A percentile compares a stretch with the other conserved stretches of the same genome.
Evolutionary conservation across 2,113 vertebrate species (phyloP).

Genomic region (Nicator chloris): DNA sequence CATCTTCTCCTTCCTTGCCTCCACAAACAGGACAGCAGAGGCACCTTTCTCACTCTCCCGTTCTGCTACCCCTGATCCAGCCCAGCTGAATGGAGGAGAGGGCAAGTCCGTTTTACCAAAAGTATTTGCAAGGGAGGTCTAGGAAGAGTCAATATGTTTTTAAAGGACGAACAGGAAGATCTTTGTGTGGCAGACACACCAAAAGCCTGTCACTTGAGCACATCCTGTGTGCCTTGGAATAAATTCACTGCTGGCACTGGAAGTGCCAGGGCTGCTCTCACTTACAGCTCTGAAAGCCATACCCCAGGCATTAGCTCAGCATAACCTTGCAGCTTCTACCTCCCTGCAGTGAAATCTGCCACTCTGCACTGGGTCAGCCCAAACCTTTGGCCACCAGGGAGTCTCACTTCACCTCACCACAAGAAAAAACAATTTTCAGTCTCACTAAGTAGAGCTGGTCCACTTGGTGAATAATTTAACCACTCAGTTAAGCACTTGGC

Average conservation of each 20-base stretch:
- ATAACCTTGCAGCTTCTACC: not conserved
- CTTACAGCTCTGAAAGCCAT: not conserved
- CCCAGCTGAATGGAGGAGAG: not conserved
- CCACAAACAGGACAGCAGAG: not conserved
- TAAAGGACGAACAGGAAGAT: not conserved
- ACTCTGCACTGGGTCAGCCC: not conserved
- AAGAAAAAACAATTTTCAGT: not conserved
- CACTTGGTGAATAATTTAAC: conserved; percentile 19
- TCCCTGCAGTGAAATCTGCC: not conserved
- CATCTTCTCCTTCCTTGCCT: not conserved
- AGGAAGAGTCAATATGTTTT: not conserved
- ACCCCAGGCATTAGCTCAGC: not conserved
- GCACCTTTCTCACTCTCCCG: not conserved
- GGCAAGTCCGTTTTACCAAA: not conserved
- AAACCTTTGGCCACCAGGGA: not conserved
- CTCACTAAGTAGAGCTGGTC: not conserved
- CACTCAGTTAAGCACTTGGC: not conserved
- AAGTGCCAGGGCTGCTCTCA: not conserved
- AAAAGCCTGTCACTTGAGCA: not conserved
- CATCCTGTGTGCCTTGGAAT: not conserved
- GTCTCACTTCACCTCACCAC: not conserved
- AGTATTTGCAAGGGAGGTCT: not conserved
- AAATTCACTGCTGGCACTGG: not conserved
- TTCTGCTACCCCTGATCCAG: not conserved
- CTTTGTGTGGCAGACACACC: not conserved